Evolutionary conservation across 2,113 vertebrate genomes (phyloP).

Genomic region (Poecile atricapillus): DNA sequence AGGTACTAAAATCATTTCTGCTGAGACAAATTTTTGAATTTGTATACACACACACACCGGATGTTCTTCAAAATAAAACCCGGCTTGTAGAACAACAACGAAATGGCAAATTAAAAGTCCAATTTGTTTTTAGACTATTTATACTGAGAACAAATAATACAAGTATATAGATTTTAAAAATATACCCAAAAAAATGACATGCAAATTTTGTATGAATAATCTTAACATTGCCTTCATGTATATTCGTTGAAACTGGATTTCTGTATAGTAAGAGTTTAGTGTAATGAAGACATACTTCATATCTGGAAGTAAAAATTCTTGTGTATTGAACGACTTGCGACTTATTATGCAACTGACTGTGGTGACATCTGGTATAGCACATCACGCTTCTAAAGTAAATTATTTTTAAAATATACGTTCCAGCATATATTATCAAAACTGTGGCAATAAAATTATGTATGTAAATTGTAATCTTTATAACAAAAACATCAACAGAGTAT

Average conservation of each 20-base stretch:
- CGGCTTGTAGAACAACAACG: not conserved
- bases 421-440: not conserved
- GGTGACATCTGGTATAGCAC: not conserved
- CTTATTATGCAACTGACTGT: not conserved
- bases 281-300: not conserved
- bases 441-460: not conserved
- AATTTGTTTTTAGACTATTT: not conserved
- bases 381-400: not conserved
- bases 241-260: not conserved
- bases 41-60: not conserved
- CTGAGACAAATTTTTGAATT: not conserved
- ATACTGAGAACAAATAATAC: not conserved
- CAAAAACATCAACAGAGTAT: not conserved
- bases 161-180: not conserved
- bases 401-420: not conserved
- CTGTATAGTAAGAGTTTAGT: not conserved
- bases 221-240: not conserved
- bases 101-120: not conserved
- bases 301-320: not conserved
- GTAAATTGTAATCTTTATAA: not conserved
- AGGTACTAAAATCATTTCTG: not conserved
- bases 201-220: not conserved
- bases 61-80: not conserved
- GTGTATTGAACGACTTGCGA: not conserved
- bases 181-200: not conserved